phyloP scores from a whole-genome alignment of 2,113 vertebrate genomes.

The Apeltes quadracus region DNA sequence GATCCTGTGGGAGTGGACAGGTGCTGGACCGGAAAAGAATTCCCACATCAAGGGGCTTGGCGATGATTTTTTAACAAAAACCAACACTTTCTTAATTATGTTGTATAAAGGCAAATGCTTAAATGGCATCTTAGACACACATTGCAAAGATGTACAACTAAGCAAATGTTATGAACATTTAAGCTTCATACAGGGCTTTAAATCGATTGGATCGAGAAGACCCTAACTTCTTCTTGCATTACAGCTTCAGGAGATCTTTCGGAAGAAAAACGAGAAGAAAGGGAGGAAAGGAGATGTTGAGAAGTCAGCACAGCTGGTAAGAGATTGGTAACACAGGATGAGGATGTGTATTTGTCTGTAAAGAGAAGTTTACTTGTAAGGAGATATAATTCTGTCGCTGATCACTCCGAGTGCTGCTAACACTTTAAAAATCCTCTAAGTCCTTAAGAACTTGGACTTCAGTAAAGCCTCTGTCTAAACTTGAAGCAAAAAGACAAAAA shows the following conservation, averaged over 20 bases:
- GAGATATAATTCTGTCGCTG: not conserved
- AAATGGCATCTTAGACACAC: slow-evolving; percentile 19
- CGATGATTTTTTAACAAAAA: slow-evolving; percentile 9
- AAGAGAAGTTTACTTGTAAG: not conserved
- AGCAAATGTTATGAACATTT: slow-evolving; percentile 12
- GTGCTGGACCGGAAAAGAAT: slow-evolving; percentile 27
- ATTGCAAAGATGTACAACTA: slow-evolving; percentile 24
- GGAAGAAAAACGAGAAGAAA: slow-evolving; percentile 98
- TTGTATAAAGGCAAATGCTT: slow-evolving; percentile 12
- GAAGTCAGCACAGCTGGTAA: slow-evolving; percentile 95
- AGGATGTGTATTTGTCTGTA: not conserved
- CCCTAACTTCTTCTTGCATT: slow-evolving; percentile 30
- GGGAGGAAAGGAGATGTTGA: slow-evolving; percentile 93
- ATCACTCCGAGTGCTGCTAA: not conserved
- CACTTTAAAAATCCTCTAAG: not conserved
- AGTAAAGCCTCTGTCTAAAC: slow-evolving; percentile 20
- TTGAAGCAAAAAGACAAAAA: not conserved
- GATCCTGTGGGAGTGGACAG: slow-evolving; percentile 48
- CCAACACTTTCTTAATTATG: slow-evolving; percentile 23
- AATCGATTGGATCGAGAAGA: slow-evolving; percentile 26
- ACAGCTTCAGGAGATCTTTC: slow-evolving; percentile 98
- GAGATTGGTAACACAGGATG: slow-evolving; percentile 24
- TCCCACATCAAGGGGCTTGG: slow-evolving; percentile 15
- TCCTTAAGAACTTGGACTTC: not conserved
- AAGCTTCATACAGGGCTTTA: slow-evolving; percentile 32